Evolutionary conservation across 2,888 invertebrate species (phyloP).

Genomic region (Tigriopus californicus): DNA sequence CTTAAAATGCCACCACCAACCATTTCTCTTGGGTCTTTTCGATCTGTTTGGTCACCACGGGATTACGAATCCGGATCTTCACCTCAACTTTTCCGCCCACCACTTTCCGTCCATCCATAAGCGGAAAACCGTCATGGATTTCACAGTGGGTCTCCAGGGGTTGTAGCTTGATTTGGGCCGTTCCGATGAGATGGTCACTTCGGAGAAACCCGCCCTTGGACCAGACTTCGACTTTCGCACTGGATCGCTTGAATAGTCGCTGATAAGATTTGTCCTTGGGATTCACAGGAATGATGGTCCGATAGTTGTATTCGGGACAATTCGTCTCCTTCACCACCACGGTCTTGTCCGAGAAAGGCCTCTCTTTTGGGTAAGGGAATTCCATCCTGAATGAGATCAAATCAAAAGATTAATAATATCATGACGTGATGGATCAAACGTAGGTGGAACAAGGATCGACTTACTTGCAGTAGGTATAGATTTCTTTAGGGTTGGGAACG

Average conservation of each 20-base stretch:
- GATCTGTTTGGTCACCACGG: conserved; percentile 67
- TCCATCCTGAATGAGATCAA: conserved; percentile 42
- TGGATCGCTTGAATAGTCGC: conserved; percentile 68
- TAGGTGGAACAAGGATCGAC: too few species aligned
- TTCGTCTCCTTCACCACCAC: conserved; percentile 58
- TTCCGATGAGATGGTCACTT: conserved; percentile 65
- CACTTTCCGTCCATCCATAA: conserved; percentile 9
- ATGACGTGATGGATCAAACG: too few species aligned
- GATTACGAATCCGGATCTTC: conserved; percentile 66
- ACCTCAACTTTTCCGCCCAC: conserved; percentile 50
- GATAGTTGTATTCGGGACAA: conserved; percentile 69
- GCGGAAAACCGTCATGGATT: conserved; percentile 59
- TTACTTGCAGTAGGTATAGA: conserved; percentile 5
- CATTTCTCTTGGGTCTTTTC: conserved; percentile 77
- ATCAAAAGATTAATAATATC: too few species aligned
- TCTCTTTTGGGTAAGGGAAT: conserved; percentile 60
- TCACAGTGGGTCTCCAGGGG: conserved; percentile 73
- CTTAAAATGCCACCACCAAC: conserved; percentile 44
- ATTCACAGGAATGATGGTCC: conserved; percentile 57
- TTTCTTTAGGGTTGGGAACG: conserved; percentile 37
- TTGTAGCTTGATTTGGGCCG: conserved; percentile 60
- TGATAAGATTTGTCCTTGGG: conserved; percentile 58
- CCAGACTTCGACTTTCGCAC: conserved; percentile 74
- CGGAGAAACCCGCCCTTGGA: conserved; percentile 86
- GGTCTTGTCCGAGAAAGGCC: conserved; percentile 46